phyloP scores from a whole-genome alignment of 2,113 vertebrate genomes.

The Atlantisia rogersi region DNA sequence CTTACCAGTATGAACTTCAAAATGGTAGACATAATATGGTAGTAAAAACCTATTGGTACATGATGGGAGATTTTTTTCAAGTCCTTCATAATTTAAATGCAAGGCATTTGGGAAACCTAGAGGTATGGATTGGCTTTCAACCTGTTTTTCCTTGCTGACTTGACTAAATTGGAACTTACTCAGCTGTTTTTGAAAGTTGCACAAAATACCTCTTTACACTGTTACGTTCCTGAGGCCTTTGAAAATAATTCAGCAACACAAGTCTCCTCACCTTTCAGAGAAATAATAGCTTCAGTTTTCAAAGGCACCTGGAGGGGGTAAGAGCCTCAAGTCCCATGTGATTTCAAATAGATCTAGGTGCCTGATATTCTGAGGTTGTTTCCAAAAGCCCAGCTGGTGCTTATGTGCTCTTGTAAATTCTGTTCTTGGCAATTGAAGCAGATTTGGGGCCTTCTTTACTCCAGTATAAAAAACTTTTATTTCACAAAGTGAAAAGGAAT shows the following conservation, averaged over 20 bases:
- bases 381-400: neutral
- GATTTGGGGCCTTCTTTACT: neutral
- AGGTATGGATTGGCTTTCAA: neutral
- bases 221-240: neutral
- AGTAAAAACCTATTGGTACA: neutral
- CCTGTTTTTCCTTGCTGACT: neutral
- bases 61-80: neutral
- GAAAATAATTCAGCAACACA: neutral
- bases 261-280: neutral
- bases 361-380: neutral
- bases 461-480: neutral
- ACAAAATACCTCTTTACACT: neutral
- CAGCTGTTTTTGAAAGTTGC: neutral
- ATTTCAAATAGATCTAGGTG: neutral
- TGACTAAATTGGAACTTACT: neutral
- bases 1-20: neutral
- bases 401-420: neutral
- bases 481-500: neutral
- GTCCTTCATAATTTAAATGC: neutral
- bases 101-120: neutral
- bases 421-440: neutral
- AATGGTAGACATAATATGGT: neutral
- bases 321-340: neutral
- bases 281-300: neutral
- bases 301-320: neutral